These are phyloP conservation scores for Tragelaphus buxtoni DNA, from an alignment of 2,113 vertebrate genomes.

Conservation along the genomic window DNA sequence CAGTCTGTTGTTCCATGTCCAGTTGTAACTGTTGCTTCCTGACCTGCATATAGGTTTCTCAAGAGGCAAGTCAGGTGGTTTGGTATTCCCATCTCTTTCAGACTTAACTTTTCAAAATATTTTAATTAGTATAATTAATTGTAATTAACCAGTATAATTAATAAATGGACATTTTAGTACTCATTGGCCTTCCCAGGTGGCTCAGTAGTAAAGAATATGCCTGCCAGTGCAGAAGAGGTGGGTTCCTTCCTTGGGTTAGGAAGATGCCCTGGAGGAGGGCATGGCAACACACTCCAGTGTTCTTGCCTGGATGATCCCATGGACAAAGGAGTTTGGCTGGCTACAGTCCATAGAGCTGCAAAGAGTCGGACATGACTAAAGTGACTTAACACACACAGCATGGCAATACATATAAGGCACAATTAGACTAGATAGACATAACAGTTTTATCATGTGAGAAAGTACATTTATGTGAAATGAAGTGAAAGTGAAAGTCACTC, in stretches of 20 bases:
- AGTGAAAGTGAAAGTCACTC: not conserved
- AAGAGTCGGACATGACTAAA: accelerated
- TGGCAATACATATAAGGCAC: not conserved
- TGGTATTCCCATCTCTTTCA: no score
- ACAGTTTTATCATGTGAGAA: not conserved
- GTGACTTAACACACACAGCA: not conserved
- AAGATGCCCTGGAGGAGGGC: not conserved
- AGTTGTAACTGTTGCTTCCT: no score
- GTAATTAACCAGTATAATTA: not conserved
- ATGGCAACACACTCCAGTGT: not conserved
- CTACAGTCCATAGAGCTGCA: not conserved
- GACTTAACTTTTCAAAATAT: not conserved
- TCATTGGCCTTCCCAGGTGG: not conserved
- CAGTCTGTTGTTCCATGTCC: no score
- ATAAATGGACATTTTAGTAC: not conserved
- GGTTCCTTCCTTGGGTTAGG: not conserved
- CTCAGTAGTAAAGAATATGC: not conserved
- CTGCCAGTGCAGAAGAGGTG: not conserved
- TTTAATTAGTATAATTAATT: not conserved
- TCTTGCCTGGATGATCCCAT: not conserved
- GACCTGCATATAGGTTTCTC: no score
- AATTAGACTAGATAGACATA: not conserved
- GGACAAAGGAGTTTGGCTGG: not conserved
- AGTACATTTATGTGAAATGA: not conserved
- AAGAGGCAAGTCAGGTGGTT: no score